Percentiles rank a stretch among this genome's conserved stretches.
These are phyloP conservation scores for Furcula furcula DNA, from an alignment of 2,888 invertebrate species.

Conservation along the genomic window DNA sequence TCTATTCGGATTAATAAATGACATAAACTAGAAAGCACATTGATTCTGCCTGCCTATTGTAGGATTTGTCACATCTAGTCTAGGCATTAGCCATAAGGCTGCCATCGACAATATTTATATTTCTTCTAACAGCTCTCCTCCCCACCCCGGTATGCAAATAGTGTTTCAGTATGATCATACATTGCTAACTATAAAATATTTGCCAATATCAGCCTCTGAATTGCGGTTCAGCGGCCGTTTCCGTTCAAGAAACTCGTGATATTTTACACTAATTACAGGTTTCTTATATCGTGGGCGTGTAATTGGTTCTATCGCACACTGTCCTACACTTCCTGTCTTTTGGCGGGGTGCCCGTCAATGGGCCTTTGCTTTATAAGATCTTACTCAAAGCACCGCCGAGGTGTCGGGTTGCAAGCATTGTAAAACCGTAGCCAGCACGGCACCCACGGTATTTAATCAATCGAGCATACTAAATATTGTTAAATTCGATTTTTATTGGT, in stretches of 20 bases:
- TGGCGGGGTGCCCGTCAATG: slow-evolving; percentile 50
- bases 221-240: slow-evolving; percentile 39
- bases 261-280: slow-evolving; percentile 78
- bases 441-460: slow-evolving; percentile 54
- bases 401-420: slow-evolving; percentile 68
- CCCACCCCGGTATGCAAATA: too few relatives aligned
- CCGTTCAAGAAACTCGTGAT: slow-evolving; percentile 57
- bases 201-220: slow-evolving; percentile 30
- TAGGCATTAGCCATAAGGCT: too few relatives aligned
- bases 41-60: too few relatives aligned
- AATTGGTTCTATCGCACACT: slow-evolving; percentile 74
- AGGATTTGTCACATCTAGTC: too few relatives aligned
- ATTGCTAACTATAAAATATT: too few relatives aligned
- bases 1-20: too few relatives aligned
- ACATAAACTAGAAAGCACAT: too few relatives aligned
- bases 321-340: slow-evolving; percentile 78
- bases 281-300: slow-evolving; percentile 76
- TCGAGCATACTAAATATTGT: too few relatives aligned
- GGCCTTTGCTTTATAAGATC: slow-evolving; percentile 41
- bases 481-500: too few relatives aligned
- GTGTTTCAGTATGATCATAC: too few relatives aligned
- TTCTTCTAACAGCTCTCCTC: too few relatives aligned
- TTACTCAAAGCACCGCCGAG: slow-evolving; percentile 57
- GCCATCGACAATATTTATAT: too few relatives aligned
- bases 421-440: slow-evolving; percentile 47